A percentile compares a stretch with the other conserved stretches of the same genome.
Evolutionary conservation across 2,113 vertebrate species (phyloP).

Genomic region (Perccottus glenii): DNA sequence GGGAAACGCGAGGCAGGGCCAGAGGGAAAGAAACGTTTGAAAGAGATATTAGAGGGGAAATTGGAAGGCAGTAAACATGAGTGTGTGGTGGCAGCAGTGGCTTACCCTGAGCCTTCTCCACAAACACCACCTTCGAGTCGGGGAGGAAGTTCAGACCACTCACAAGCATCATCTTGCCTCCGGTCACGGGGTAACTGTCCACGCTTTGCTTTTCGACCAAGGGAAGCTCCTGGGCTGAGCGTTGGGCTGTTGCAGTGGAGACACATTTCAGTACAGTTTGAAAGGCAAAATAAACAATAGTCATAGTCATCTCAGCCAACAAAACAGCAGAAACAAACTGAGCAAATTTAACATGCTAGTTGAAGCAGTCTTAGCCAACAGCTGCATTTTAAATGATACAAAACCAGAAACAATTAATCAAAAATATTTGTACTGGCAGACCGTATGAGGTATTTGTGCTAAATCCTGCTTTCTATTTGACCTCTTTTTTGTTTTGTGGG

Average conservation of each 20-base stretch:
- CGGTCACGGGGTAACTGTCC: conserved; percentile 87
- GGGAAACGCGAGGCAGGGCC: conserved; percentile 46
- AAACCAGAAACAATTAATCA: conserved; percentile 26
- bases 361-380: conserved; percentile 53
- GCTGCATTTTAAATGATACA: conserved; percentile 47
- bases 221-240: conserved; percentile 97
- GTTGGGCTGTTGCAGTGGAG: conserved; percentile 83
- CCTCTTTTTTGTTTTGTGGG: conserved; percentile 1
- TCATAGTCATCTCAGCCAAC: conserved; percentile 31
- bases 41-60: conserved; percentile 46
- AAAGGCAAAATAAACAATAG: conserved; percentile 31
- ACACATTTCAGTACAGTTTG: conserved; percentile 16
- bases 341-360: conserved; percentile 64
- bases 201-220: conserved; percentile 95
- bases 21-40: conserved; percentile 39
- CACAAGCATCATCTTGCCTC: conserved; percentile 93
- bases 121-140: conserved; percentile 97
- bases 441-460: conserved; percentile 9
- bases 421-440: conserved; percentile 40
- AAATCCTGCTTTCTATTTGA: conserved; percentile 45
- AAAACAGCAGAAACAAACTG: conserved; percentile 53
- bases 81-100: conserved; percentile 12
- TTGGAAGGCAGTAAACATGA: conserved; percentile 36
- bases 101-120: conserved; percentile 97
- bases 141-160: conserved; percentile 94